Evolutionary conservation across 2,113 vertebrate species (phyloP), one percentile per base, ranked within the genome.

Genomic region (Eptatretus burgeri): DNA sequence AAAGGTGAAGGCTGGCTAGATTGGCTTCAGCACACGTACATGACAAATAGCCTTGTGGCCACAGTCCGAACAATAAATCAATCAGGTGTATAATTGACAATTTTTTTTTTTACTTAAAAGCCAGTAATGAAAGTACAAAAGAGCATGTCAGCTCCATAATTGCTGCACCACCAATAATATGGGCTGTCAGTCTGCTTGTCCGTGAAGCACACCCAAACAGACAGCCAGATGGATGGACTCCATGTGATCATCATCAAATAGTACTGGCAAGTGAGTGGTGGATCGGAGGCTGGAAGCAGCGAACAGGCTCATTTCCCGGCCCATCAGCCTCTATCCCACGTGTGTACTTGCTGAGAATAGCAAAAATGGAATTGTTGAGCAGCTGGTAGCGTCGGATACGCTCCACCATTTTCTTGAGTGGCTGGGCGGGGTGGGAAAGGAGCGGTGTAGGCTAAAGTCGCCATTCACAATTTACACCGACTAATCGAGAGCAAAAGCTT

Each of bases 301-400:
- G 89, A 66, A 98, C 91, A 0, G 95, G 91, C 72, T 98, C 91
- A 70, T 94, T 87, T 0, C 89, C 94, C n/a, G 19, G 56, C 12
- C 56, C 56, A 19, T 60, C 56, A 60, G n/a, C 94, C 75, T 98
- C 91, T 72, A 95, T 86, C 0, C 89, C 86, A 73, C 95, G 95
- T 84, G 95, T 94, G 76, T 98, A 98, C 74, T 98, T 98, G 80
- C 95, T 98, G 67, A 98, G 80, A 74, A 98, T 93, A 72, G 91
- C 89, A 65, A 98, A 98, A 64, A 98, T 85, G 75, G 94, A 87
- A 1, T 98, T 98, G 78, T 98, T 98, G 69, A 98, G 77, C 74
- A 98, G 95, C 77, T 98, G 91, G 66, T 98, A 98, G 75, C 95
- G 95, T 73, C 91, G 79, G 72, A 98, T 96, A 71, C 91, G 79